Base-by-base conservation (phyloP, 2,113 vertebrate genomes). In the Cyanoliseus patagonus region DNA sequence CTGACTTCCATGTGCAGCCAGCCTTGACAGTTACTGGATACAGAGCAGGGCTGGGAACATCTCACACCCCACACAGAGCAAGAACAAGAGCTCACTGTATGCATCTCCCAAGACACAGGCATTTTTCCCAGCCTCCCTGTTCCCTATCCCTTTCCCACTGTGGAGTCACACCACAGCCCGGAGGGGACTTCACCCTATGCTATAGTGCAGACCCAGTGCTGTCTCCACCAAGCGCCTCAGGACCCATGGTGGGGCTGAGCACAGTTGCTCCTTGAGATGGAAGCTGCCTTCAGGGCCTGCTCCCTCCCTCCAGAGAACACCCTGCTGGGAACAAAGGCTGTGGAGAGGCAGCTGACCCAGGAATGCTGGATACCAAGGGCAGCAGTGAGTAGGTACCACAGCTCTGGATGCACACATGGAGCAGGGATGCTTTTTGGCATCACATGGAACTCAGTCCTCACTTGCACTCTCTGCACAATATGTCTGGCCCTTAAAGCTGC, bases 61-160 rank as follows among this genome's bases (percentile, higher is more conserved):
- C 77, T 63, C 82, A 18, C 76, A 33, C 85, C 90, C 86, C 94
- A 67, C 72, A 51, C 19, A 46, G 73, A 79, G 78, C 9, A 53
- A 66, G 68, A 90, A 87, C 90, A 87, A 90, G 78, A 70, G 87
- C 73, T 87, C 87, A 70, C 44, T 90, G 83, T 87, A 6, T 31
- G 49, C 44, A 6, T 61, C 83, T 90, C 94, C 87, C 86, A 67
- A 66, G 77, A 69, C 67, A n/a, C 53, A 23, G 53, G n/a, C 4
- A 0, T 67, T 46, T 69, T 77, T 74, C 77, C 88, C 83, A 74
- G 49, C 67, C 55, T 59, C 82, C 61, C 52, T 11, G 14, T 7
- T n/a, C 64, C 51, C 47, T 11, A 22, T 27, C 70, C 74, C 66
- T 15, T 27, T 68, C 83, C 46, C 67, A 39, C 73, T 57, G 39